Evolutionary conservation across 2,113 vertebrate genomes (phyloP).

Genomic region (Melanerpes aurifrons): DNA sequence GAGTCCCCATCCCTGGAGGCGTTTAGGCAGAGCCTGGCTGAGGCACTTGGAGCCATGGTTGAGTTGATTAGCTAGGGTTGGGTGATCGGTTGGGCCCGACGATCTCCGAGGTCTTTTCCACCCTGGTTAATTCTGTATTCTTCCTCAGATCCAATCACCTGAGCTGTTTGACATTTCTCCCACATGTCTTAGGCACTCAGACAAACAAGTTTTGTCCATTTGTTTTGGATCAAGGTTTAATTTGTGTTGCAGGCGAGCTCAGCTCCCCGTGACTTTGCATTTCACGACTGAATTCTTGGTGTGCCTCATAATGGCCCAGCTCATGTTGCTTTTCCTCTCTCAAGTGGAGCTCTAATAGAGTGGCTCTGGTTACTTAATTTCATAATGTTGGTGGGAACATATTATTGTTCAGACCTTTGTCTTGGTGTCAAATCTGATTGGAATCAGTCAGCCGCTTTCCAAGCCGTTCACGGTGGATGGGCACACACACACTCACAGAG

Average conservation of each 20-base stretch:
- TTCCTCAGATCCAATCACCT: no score
- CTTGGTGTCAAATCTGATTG: background rate
- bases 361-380: background rate
- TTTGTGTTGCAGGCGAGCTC: background rate
- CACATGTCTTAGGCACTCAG: fast-evolving
- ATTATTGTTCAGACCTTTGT: background rate
- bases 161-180: background rate
- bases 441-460: background rate
- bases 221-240: background rate
- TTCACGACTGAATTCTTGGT: background rate
- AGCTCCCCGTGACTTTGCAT: background rate
- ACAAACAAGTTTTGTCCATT: fast-evolving
- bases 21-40: no score
- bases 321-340: background rate
- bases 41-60: no score
- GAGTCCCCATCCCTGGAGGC: no score
- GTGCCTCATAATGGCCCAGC: background rate
- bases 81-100: no score
- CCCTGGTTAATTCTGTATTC: no score
- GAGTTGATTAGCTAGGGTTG: no score
- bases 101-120: no score
- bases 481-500: fast-evolving
- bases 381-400: background rate
- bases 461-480: fast-evolving
- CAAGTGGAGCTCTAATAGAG: background rate